Conservation (phyloP, 1,140 invertebrate species). For the Anastatus disparis region DNA sequence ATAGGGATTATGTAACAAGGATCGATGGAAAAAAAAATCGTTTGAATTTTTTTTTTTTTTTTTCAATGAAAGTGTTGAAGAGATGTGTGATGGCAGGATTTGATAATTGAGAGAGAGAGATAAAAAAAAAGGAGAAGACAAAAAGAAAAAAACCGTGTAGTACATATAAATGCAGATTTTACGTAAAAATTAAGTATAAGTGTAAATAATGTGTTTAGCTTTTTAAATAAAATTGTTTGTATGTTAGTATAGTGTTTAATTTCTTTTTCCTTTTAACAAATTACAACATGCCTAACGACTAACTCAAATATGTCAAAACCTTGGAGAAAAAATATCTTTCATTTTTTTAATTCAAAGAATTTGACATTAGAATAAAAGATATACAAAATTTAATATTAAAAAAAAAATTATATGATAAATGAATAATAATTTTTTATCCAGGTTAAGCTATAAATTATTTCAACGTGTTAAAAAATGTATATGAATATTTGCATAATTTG, state of each 20-base stretch:
- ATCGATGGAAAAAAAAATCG: too few species aligned
- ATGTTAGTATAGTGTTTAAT: conserved; percentile 18
- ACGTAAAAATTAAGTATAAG: conserved; percentile 37
- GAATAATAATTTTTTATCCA: neutral
- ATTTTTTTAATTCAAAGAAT: too few species aligned
- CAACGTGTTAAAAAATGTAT: neutral
- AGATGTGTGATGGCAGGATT: conserved; percentile 41
- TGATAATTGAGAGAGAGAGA: conserved; percentile 43
- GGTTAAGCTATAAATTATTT: neutral
- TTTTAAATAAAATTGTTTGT: conserved; percentile 4
- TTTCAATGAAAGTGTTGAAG: conserved; percentile 28
- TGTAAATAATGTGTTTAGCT: conserved; percentile 20
- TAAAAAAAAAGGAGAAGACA: conserved; percentile 65
- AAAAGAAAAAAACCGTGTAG: conserved; percentile 66
- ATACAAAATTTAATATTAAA: too few species aligned
- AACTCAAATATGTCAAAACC: neutral
- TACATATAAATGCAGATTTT: conserved; percentile 64
- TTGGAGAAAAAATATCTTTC: conserved; percentile 18
- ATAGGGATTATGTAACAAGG: neutral
- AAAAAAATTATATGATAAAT: too few species aligned
- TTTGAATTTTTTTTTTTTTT: neutral
- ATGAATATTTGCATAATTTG: conserved; percentile 1
- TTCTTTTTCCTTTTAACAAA: neutral
- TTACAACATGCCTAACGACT: conserved; percentile 14
- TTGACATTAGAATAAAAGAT: too few species aligned